Base-by-base conservation (phyloP, 2,113 vertebrate genomes). In the cattle (Bos taurus) region DNA sequence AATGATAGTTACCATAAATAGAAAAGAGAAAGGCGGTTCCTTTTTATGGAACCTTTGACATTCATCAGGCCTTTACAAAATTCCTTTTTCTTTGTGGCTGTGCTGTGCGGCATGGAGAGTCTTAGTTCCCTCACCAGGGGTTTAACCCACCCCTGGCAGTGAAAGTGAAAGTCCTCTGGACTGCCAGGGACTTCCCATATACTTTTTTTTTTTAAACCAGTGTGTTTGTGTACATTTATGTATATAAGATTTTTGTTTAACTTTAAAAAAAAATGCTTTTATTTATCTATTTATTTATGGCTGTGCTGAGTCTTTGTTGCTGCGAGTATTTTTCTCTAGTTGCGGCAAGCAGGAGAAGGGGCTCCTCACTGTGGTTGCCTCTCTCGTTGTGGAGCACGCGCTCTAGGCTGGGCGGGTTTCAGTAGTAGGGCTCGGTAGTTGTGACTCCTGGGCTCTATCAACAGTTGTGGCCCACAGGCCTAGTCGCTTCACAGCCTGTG, bases 11-110 rank as follows among this genome's bases (percentile, higher is more conserved):
- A 57, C 46, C 30, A 71, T 14, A 82, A 46, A n/a, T 13, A 82
- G 46, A 50, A 92, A 82, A 78, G 67, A 71, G 43, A 87, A 94
- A 93, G 54, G 28, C 56, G 60, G 1, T 90, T 92, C 74, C 7
- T 84, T 92, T 86, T 88, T 82, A 6, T 90, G 59, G 77, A 59
- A 54, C 4, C 19, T 52, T 62, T 88, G 88, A n/a, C 16, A 16
- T 80, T 93, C 84, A n/a, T 90, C 43, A 81, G 52, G 7, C 46
- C 90, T 95, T 81, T 78, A 21, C 60, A 62, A 67, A 46, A 3
- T 86, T 94, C 46, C 59, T 23, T 13, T 40, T 40, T 23, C 1
- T 36, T 2, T 23, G 19, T 74, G 67, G 19, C 19, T 40, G 19
- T 25, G 36, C 67, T 74, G 19, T 74, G 67, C 2, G 10, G 36